Evolutionary conservation across 2,888 invertebrate species (phyloP).

Genomic region (Agrilus biguttatus): DNA sequence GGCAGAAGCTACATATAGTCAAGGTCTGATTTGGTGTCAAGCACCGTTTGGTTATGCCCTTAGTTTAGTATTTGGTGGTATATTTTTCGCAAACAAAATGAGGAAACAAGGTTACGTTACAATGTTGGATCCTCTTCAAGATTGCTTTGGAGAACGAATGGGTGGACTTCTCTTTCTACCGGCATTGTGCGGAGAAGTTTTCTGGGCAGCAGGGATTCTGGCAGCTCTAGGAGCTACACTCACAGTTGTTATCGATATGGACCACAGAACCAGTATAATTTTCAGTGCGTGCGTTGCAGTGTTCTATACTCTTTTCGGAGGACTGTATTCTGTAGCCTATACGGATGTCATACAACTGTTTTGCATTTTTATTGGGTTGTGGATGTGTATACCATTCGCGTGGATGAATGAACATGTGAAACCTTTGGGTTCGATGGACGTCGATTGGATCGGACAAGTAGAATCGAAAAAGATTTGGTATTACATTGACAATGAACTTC

Average conservation of each 20-base stretch:
- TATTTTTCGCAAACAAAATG: slow-evolving; percentile 98
- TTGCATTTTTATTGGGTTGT: slow-evolving; percentile 94
- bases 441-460: slow-evolving; percentile 80
- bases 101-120: slow-evolving; percentile 94
- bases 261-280: slow-evolving; percentile 83
- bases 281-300: slow-evolving; percentile 93
- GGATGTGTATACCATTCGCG: slow-evolving; percentile 97
- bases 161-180: slow-evolving; percentile 92
- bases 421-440: slow-evolving; percentile 66
- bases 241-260: slow-evolving; percentile 93
- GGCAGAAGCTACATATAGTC: slow-evolving; percentile 90
- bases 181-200: slow-evolving; percentile 93
- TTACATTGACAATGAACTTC: slow-evolving; percentile 77
- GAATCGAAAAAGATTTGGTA: slow-evolving; percentile 59
- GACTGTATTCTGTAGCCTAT: slow-evolving; percentile 95
- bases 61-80: slow-evolving; percentile 88
- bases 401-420: slow-evolving; percentile 77
- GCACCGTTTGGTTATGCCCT: slow-evolving; percentile 98
- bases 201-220: slow-evolving; percentile 97
- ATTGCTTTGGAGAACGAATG: slow-evolving; percentile 93
- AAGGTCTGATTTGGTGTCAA: slow-evolving; percentile 92
- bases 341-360: slow-evolving; percentile 97
- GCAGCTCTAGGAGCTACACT: slow-evolving; percentile 93
- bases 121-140: slow-evolving; percentile 96
- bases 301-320: slow-evolving; percentile 94